A percentile compares a stretch with the other conserved stretches of the same genome.
These are phyloP conservation scores for Urocynchramus pylzowi DNA, from an alignment of 2,113 vertebrate species.

Conservation along the genomic window DNA sequence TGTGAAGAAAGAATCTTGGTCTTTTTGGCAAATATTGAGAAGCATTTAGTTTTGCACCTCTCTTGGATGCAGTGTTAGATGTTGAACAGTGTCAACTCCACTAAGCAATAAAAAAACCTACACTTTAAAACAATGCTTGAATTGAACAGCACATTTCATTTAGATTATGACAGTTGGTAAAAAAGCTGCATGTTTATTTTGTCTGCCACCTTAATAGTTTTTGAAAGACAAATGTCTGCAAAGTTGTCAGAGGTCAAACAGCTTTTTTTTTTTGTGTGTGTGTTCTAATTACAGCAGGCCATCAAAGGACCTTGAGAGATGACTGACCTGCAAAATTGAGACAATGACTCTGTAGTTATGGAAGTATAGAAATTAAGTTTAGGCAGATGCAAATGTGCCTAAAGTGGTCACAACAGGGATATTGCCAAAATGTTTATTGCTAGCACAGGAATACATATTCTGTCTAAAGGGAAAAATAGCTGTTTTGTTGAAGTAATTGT, in stretches of 20 bases:
- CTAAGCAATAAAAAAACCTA: not conserved
- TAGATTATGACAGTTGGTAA: not conserved
- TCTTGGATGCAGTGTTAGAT: not conserved
- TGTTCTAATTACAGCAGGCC: not conserved
- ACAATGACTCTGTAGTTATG: not conserved
- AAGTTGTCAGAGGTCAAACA: not conserved
- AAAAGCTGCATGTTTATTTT: not conserved
- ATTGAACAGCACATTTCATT: not conserved
- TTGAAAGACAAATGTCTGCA: not conserved
- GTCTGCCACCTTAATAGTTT: not conserved
- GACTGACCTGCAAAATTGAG: not conserved
- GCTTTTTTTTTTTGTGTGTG: not conserved
- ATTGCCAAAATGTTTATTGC: not conserved
- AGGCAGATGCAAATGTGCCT: not conserved
- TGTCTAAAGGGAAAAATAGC: not conserved
- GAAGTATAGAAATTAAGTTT: not conserved
- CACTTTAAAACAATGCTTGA: not conserved
- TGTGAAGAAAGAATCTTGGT: not conserved
- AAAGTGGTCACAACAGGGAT: not conserved
- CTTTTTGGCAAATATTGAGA: not conserved
- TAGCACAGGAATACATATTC: not conserved
- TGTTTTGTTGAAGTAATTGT: not conserved
- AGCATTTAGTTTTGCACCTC: not conserved
- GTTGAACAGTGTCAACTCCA: not conserved
- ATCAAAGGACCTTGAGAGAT: not conserved